Evolutionary conservation across 2,113 vertebrate species (phyloP).

Genomic region (Takifugu flavidus): DNA sequence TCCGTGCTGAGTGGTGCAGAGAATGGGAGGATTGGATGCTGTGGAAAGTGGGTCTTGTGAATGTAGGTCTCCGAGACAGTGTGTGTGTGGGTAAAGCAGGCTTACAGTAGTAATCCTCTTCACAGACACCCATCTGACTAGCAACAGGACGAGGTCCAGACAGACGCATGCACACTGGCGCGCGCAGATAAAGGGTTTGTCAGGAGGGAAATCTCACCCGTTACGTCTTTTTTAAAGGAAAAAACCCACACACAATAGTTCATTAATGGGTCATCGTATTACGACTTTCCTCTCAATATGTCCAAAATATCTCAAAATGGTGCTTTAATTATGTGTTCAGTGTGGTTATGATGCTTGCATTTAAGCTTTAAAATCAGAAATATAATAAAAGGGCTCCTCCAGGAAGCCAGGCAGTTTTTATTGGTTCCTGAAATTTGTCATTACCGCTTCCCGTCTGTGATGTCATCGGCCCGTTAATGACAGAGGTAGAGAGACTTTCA

Average conservation of each 20-base stretch:
- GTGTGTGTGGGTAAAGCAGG: constrained; percentile 73
- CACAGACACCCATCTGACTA: constrained; percentile 78
- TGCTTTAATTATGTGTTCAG: too few relatives aligned
- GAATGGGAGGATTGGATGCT: constrained; percentile 24
- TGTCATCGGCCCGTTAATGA: constrained; percentile 61
- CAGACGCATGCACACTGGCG: constrained; percentile 16
- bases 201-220: constrained; percentile 37
- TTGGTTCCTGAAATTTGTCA: constrained; percentile 62
- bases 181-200: constrained; percentile 18
- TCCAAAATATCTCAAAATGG: too few relatives aligned
- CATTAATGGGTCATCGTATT: constrained; percentile 28
- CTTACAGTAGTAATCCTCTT: constrained; percentile 78
- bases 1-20: constrained; percentile 11
- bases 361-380: not conserved
- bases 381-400: constrained; percentile 25
- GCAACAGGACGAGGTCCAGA: constrained; percentile 67
- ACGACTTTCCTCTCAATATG: not conserved
- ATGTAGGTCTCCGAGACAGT: constrained; percentile 75
- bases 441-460: constrained; percentile 66
- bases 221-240: constrained; percentile 21
- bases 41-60: constrained; percentile 71
- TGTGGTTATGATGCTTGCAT: constrained; percentile 16
- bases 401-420: constrained; percentile 58
- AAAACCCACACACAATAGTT: constrained; percentile 17
- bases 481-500: constrained; percentile 50